A percentile compares a stretch with the other conserved stretches of the same genome.
Evolutionary conservation across 2,797 vertebrate species (phyloP).

Genomic region (Graptemys geographica): DNA sequence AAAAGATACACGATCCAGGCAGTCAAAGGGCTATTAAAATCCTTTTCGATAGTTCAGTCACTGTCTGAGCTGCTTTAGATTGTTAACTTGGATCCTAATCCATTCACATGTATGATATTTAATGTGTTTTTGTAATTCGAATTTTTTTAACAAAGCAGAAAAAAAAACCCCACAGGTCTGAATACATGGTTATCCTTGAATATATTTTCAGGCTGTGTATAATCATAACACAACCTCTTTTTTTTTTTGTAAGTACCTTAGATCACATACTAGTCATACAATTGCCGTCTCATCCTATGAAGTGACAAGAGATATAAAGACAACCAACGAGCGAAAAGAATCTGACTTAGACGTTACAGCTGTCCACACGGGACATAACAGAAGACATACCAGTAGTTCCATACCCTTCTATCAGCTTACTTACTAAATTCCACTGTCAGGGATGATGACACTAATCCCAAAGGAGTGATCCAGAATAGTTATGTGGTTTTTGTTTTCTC

Average conservation of each 20-base stretch:
- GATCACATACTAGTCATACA: conserved; percentile 28
- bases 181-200: conserved; percentile 51
- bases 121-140: conserved; percentile 60
- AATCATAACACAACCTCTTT: conserved; percentile 34
- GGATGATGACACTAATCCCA: neutral
- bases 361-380: neutral
- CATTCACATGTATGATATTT: conserved; percentile 47
- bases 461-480: neutral
- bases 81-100: conserved; percentile 64
- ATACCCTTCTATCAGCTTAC: neutral
- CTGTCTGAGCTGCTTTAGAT: conserved; percentile 56
- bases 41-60: conserved; percentile 47
- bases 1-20: conserved; percentile 59
- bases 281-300: conserved; percentile 13
- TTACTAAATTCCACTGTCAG: neutral
- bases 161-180: neutral
- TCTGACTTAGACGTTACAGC: neutral
- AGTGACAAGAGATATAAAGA: neutral
- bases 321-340: conserved; percentile 51
- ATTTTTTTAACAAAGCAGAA: conserved; percentile 34
- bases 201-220: conserved; percentile 32
- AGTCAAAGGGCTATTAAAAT: conserved; percentile 70
- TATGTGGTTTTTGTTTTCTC: neutral
- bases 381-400: neutral
- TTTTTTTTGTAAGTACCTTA: neutral